Percentiles rank a stretch among this genome's conserved stretches.
These are phyloP conservation scores for Oedothorax gibbosus DNA, from an alignment of 1,140 invertebrate genomes.

Conservation along the genomic window DNA sequence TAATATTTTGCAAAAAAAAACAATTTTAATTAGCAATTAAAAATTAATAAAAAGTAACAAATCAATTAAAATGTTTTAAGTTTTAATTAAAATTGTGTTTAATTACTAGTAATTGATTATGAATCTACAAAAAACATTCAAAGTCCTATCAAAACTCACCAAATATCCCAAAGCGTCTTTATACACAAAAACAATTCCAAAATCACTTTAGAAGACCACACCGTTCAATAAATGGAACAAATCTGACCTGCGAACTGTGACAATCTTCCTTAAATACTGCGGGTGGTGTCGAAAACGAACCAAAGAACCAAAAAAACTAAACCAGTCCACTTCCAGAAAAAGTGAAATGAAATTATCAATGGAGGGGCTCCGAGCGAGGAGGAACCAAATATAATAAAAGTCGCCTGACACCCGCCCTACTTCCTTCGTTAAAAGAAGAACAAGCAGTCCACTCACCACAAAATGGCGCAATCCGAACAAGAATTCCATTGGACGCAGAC, in stretches of 20 bases:
- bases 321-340: slow-evolving; percentile 30
- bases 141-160: slow-evolving; percentile 5
- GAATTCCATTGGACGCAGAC: slow-evolving; percentile 41
- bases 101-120: too few relatives aligned
- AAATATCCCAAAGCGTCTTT: background rate
- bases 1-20: too few relatives aligned
- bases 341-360: slow-evolving; percentile 42
- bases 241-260: slow-evolving; percentile 25
- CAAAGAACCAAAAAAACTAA: slow-evolving; percentile 33
- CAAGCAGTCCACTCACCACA: background rate
- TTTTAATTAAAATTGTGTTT: too few relatives aligned
- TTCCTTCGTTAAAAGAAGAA: slow-evolving; percentile 19
- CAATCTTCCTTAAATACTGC: slow-evolving; percentile 52
- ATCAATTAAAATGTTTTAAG: too few relatives aligned
- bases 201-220: background rate
- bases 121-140: too few relatives aligned
- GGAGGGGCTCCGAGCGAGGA: slow-evolving; percentile 45
- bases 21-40: too few relatives aligned
- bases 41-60: too few relatives aligned
- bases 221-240: slow-evolving; percentile 1
- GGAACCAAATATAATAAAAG: slow-evolving; percentile 13
- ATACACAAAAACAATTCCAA: background rate
- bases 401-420: slow-evolving; percentile 40
- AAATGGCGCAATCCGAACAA: slow-evolving; percentile 31
- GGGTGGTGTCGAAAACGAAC: slow-evolving; percentile 18